These are phyloP conservation scores for Thunnus maccoyii DNA, from an alignment of 2,113 vertebrate genomes.

Conservation along the genomic window DNA sequence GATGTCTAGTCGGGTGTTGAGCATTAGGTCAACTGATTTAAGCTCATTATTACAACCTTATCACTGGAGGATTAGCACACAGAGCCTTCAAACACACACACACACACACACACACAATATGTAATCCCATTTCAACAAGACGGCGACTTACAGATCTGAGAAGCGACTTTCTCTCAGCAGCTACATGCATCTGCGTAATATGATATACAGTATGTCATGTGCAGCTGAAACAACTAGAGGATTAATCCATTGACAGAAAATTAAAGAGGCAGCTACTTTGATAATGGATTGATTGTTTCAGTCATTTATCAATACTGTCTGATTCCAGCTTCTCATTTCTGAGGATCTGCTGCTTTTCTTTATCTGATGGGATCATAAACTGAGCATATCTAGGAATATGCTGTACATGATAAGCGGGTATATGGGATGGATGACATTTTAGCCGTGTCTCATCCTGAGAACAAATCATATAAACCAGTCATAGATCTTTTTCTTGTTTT, in stretches of 20 bases:
- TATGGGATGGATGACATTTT: no score
- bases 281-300: background rate
- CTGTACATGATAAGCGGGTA: no score
- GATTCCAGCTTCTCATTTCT: no score
- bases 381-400: no score
- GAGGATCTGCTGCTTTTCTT: no score
- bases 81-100: constrained; percentile 19
- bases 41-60: constrained; percentile 39
- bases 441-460: no score
- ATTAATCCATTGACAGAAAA: background rate
- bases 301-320: background rate
- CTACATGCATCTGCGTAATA: background rate
- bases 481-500: no score
- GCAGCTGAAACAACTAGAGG: background rate
- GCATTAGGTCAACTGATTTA: constrained; percentile 13
- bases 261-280: background rate
- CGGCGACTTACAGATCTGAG: background rate
- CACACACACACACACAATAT: constrained; percentile 11
- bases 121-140: constrained; percentile 20
- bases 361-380: no score
- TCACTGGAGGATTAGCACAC: constrained; percentile 36
- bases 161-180: constrained; percentile 1
- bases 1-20: background rate
- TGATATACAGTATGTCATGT: background rate
- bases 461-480: no score